These are phyloP conservation scores for Sebastes minor DNA, from an alignment of 2,797 vertebrate genomes.

Conservation along the genomic window DNA sequence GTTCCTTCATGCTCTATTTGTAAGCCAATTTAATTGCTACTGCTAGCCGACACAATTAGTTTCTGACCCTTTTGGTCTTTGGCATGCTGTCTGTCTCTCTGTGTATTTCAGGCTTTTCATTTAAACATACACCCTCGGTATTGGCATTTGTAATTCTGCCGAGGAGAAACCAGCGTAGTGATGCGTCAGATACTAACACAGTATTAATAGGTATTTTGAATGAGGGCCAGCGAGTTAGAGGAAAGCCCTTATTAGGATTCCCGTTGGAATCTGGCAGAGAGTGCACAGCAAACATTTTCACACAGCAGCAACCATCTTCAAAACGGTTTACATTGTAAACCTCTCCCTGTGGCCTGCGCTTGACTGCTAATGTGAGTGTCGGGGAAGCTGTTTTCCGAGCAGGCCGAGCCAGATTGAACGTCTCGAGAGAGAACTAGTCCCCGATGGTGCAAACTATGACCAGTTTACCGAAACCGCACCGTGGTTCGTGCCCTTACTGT, in stretches of 20 bases:
- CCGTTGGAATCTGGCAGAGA: constrained; percentile 53
- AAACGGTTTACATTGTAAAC: constrained; percentile 55
- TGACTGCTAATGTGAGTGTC: constrained; percentile 57
- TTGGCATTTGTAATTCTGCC: background rate
- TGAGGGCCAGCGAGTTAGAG: constrained; percentile 26
- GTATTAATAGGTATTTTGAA: constrained; percentile 36
- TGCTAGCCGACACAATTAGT: background rate
- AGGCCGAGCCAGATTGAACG: constrained; percentile 44
- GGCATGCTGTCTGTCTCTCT: background rate
- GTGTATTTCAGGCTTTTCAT: background rate
- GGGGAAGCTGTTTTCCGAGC: constrained; percentile 53
- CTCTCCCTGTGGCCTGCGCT: constrained; percentile 38
- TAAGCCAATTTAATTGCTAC: constrained; percentile 34
- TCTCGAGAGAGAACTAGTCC: constrained; percentile 46
- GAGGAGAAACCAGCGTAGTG: background rate
- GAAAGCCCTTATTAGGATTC: constrained; percentile 39
- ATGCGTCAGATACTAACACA: background rate
- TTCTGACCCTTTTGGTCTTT: background rate
- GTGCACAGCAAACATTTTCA: constrained; percentile 58
- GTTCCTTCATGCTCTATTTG: constrained; percentile 16
- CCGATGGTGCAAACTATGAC: constrained; percentile 41
- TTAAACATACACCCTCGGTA: background rate
- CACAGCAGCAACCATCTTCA: constrained; percentile 52
- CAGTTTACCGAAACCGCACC: constrained; percentile 53
- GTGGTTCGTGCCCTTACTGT: constrained; percentile 53